These are phyloP conservation scores for Protomyctophum bolini DNA, from an alignment of 2,113 vertebrate genomes.

Conservation along the genomic window DNA sequence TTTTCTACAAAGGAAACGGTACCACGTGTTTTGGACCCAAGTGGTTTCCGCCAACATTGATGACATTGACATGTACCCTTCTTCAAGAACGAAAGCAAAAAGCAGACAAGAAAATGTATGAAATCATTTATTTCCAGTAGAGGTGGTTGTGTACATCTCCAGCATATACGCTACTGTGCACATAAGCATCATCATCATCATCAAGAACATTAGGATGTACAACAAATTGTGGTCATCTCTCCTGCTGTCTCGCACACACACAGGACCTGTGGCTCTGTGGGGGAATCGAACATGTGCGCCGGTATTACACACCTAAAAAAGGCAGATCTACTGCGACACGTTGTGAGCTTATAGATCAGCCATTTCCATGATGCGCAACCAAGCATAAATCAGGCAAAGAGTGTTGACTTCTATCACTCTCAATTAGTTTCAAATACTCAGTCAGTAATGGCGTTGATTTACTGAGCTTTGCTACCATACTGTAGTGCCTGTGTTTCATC, in stretches of 20 bases:
- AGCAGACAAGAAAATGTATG: conserved; percentile 57
- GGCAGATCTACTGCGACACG: too few relatives aligned
- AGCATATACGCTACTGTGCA: conserved; percentile 72
- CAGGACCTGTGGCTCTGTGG: conserved; percentile 42
- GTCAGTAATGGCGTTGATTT: conserved; percentile 30
- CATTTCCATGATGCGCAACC: too few relatives aligned
- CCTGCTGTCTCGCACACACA: conserved; percentile 36
- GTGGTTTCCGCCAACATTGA: too few relatives aligned
- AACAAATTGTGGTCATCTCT: conserved; percentile 70
- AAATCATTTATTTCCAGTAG: conserved; percentile 82
- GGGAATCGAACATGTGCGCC: conserved; percentile 38
- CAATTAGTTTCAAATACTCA: conserved; percentile 9
- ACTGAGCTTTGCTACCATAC: conserved; percentile 30
- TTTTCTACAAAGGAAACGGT: too few relatives aligned
- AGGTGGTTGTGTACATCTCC: conserved; percentile 77
- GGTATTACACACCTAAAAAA: neutral
- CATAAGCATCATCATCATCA: conserved; percentile 69
- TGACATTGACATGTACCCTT: too few relatives aligned
- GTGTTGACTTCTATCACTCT: conserved; percentile 8
- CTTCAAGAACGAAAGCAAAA: neutral
- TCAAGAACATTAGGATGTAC: conserved; percentile 64
- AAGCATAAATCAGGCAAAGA: too few relatives aligned
- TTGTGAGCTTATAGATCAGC: too few relatives aligned
- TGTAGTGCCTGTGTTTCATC: conserved; percentile 49
- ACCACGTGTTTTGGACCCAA: too few relatives aligned